Evolutionary conservation across 2,113 vertebrate species (phyloP).

Genomic region (Rhinichthys klamathensis): DNA sequence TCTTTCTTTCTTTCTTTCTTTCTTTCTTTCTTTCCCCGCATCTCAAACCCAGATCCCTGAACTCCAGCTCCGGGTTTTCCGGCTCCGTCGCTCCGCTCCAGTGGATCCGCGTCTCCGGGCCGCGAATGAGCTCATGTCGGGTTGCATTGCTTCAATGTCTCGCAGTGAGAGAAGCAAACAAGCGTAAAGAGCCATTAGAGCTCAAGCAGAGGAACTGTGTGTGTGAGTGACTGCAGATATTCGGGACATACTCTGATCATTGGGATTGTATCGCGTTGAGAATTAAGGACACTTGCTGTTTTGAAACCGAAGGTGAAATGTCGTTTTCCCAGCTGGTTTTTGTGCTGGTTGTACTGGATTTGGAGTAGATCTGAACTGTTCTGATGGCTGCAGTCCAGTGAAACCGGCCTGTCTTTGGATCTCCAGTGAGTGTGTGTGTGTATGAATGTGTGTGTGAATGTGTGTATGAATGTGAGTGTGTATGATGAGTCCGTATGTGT

Average conservation of each 20-base stretch:
- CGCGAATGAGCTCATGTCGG: conserved; percentile 39
- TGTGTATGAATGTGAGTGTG: background rate
- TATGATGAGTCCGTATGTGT: background rate
- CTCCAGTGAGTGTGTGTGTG: background rate
- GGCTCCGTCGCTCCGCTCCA: conserved; percentile 24
- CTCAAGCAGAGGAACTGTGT: conserved; percentile 48
- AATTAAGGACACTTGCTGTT: conserved; percentile 43
- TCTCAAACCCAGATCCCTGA: background rate
- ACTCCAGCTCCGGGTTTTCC: conserved; percentile 43
- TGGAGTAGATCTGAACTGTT: conserved; percentile 21
- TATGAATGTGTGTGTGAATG: background rate
- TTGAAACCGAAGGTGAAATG: background rate
- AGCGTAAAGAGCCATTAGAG: conserved; percentile 65
- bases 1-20: too few species aligned
- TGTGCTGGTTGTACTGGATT: background rate
- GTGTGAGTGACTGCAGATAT: conserved; percentile 14
- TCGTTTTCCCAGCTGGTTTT: background rate
- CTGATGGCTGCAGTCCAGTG: conserved; percentile 9
- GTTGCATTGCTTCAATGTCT: conserved; percentile 59
- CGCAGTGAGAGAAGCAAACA: conserved; percentile 62
- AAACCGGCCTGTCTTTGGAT: conserved; percentile 16
- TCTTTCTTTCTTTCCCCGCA: background rate
- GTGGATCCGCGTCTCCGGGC: background rate
- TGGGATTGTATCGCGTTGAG: conserved; percentile 55
- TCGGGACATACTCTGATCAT: background rate